phyloP scores from a whole-genome alignment of 2,797 vertebrate genomes.

The Sphenodon punctatus region DNA sequence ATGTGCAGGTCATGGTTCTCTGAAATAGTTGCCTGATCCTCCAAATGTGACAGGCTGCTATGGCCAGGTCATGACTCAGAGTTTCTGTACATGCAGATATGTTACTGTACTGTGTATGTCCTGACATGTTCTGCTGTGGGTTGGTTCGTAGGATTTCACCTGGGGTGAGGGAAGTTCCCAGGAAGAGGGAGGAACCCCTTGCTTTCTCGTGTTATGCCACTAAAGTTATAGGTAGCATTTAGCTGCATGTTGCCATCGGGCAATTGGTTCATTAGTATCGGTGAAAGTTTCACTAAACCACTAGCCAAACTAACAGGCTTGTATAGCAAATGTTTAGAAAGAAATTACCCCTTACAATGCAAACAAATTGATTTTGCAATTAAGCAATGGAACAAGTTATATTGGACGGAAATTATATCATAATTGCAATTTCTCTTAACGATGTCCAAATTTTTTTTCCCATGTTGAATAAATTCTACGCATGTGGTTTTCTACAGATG shows the following conservation, averaged over 20 bases:
- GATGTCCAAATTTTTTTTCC: background rate
- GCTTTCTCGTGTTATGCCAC: slow-evolving; percentile 49
- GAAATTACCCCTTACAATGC: background rate
- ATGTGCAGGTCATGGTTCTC: background rate
- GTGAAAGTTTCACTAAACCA: slow-evolving; percentile 63
- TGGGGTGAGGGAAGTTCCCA: slow-evolving; percentile 68
- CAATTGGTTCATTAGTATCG: slow-evolving; percentile 61
- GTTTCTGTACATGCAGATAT: slow-evolving; percentile 50
- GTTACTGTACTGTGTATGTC: slow-evolving; percentile 25
- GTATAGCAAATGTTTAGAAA: background rate
- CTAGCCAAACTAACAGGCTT: background rate
- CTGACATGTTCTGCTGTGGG: slow-evolving; percentile 60
- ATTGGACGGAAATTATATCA: background rate
- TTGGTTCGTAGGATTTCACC: slow-evolving; percentile 55
- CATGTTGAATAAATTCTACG: background rate
- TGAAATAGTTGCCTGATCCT: background rate
- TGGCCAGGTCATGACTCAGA: slow-evolving; percentile 47
- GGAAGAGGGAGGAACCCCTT: slow-evolving; percentile 61
- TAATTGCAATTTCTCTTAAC: background rate
- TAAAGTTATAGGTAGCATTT: slow-evolving; percentile 52
- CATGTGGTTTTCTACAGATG: background rate
- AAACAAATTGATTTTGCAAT: background rate
- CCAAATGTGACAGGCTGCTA: slow-evolving; percentile 17
- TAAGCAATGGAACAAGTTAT: background rate
- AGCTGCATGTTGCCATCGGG: slow-evolving; percentile 55